Conservation (phyloP, 2,113 vertebrate species). For the Gymnocephalus cernua region DNA sequence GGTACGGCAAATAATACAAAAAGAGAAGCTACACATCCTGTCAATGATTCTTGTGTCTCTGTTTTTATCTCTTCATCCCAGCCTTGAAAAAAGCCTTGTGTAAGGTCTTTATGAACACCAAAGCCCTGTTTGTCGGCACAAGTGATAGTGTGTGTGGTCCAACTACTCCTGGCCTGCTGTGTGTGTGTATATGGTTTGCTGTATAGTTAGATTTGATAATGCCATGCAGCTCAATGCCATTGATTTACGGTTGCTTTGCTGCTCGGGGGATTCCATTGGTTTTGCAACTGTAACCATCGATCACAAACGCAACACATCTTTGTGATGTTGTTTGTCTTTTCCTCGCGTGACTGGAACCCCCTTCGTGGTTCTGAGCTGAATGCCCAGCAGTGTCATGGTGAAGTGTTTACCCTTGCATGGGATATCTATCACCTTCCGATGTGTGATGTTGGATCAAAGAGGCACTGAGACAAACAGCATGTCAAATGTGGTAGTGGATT, state of each 20-base stretch:
- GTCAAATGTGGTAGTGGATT: slow-evolving; percentile 65
- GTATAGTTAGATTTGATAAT: slow-evolving; percentile 55
- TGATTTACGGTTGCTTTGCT: slow-evolving; percentile 65
- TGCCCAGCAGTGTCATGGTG: slow-evolving; percentile 48
- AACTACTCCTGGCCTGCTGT: neutral
- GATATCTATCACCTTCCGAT: slow-evolving; percentile 63
- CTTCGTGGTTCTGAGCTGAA: slow-evolving; percentile 20
- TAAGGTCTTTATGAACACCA: neutral
- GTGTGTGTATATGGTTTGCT: slow-evolving; percentile 38
- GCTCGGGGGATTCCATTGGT: slow-evolving; percentile 43
- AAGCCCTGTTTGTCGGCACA: neutral
- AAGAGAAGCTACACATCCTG: neutral
- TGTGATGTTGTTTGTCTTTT: slow-evolving; percentile 49
- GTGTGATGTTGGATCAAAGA: slow-evolving; percentile 61
- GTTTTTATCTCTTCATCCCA: neutral
- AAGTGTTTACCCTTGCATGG: slow-evolving; percentile 60
- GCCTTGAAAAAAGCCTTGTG: neutral
- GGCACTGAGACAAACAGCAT: slow-evolving; percentile 67
- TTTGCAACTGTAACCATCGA: slow-evolving; percentile 59
- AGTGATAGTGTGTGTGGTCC: neutral
- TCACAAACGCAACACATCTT: slow-evolving; percentile 51
- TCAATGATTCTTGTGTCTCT: neutral
- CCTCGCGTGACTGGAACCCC: slow-evolving; percentile 48
- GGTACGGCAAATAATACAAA: neutral
- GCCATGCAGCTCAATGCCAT: slow-evolving; percentile 50